phyloP scores from a whole-genome alignment of 1,140 invertebrate genomes.

The Lysiphlebus fabarum region DNA sequence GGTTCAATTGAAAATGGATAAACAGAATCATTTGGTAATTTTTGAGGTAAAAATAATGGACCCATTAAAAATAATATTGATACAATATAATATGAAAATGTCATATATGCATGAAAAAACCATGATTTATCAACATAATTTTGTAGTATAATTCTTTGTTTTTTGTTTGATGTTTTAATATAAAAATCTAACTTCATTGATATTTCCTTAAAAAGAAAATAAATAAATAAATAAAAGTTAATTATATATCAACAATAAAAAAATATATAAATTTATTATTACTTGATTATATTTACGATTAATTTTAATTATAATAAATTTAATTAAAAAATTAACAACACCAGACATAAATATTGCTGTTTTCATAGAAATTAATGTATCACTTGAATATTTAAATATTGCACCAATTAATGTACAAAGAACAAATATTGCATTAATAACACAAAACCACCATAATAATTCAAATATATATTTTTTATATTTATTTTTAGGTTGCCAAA shows the following conservation, averaged over 20 bases:
- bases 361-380: constrained; percentile 1
- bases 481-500: too few species aligned
- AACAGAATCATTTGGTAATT: constrained; percentile 23
- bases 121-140: constrained; percentile 13
- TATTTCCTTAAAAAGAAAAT: neutral
- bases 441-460: too few species aligned
- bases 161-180: neutral
- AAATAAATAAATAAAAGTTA: neutral
- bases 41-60: constrained; percentile 24
- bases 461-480: too few species aligned
- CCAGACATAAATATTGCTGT: neutral
- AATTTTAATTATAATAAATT: neutral
- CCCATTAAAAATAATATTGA: constrained; percentile 9
- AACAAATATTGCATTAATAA: neutral
- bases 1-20: constrained; percentile 33
- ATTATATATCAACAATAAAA: neutral
- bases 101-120: constrained; percentile 10
- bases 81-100: neutral
- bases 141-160: neutral
- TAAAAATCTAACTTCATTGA: neutral
- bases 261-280: neutral
- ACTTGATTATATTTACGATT: neutral
- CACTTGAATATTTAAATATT: neutral
- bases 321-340: constrained; percentile 4
- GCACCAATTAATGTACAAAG: constrained; percentile 2